A percentile compares a stretch with the other conserved stretches of the same genome.
Evolutionary conservation across 2,888 invertebrate species (phyloP).

Genomic region (Nephrocerus scutellatus): DNA sequence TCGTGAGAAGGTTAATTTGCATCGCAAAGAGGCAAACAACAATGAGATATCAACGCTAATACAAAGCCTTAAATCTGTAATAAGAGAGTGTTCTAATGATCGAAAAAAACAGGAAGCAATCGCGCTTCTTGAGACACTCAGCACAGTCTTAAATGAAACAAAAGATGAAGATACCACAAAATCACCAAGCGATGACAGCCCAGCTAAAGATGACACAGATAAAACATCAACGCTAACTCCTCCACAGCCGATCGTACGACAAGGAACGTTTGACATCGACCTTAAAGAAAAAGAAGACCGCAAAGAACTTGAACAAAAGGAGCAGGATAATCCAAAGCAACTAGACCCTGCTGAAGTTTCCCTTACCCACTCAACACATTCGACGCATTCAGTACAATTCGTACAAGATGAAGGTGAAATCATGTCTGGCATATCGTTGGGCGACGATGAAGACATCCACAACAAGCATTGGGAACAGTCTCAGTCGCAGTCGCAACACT

Average conservation of each 20-base stretch:
- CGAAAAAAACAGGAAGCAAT: slow-evolving; percentile 26
- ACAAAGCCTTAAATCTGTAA: slow-evolving; percentile 25
- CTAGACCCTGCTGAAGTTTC: not conserved
- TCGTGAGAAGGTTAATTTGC: no score
- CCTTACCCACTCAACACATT: not conserved
- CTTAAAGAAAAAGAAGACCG: slow-evolving; percentile 19
- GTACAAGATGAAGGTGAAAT: slow-evolving; percentile 2
- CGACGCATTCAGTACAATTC: not conserved
- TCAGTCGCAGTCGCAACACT: slow-evolving; percentile 2
- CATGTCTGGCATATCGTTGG: slow-evolving; percentile 19
- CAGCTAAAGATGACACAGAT: not conserved
- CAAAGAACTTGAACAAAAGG: slow-evolving; percentile 1
- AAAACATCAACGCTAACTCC: slow-evolving; percentile 4
- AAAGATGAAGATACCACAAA: slow-evolving; percentile 6
- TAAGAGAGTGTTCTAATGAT: slow-evolving; percentile 23
- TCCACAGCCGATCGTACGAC: slow-evolving; percentile 27
- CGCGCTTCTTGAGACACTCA: slow-evolving; percentile 28
- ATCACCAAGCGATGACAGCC: not conserved
- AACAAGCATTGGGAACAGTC: slow-evolving; percentile 22
- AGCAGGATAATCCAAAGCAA: not conserved
- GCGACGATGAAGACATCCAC: slow-evolving; percentile 24
- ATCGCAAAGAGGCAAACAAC: slow-evolving; percentile 17
- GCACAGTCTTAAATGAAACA: slow-evolving; percentile 22
- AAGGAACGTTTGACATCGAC: slow-evolving; percentile 34
- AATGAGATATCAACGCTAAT: slow-evolving; percentile 27